Conservation (phyloP, 1,140 invertebrate species). For the Microplitis mediator region DNA sequence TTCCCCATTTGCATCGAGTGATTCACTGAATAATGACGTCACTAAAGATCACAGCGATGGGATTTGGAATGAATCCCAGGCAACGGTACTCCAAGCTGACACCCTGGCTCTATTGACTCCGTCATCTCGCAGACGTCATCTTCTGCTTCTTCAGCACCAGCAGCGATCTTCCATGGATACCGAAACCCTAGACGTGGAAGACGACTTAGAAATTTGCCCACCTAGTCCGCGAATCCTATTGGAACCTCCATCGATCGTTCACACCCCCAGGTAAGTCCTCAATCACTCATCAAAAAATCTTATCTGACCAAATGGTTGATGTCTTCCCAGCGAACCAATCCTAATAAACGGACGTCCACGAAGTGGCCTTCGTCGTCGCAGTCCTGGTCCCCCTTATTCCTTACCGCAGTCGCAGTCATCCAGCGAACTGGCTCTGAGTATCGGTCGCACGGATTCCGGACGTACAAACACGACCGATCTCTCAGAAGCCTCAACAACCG, state of each 20-base stretch:
- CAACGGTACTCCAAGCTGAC: slow-evolving; percentile 79
- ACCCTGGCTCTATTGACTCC: slow-evolving; percentile 73
- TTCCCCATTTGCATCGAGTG: slow-evolving; percentile 80
- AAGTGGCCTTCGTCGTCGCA: slow-evolving; percentile 51
- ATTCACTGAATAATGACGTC: slow-evolving; percentile 76
- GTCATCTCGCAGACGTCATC: slow-evolving; percentile 75
- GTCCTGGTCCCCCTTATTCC: slow-evolving; percentile 48
- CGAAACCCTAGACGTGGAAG: slow-evolving; percentile 75
- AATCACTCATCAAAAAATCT: slow-evolving; percentile 23
- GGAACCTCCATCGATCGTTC: slow-evolving; percentile 48
- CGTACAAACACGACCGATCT: slow-evolving; percentile 77
- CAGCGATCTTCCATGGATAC: slow-evolving; percentile 84
- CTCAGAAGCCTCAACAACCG: slow-evolving; percentile 84
- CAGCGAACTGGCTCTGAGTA: slow-evolving; percentile 57
- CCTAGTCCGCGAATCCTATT: slow-evolving; percentile 53
- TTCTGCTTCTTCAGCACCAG: slow-evolving; percentile 78
- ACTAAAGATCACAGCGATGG: slow-evolving; percentile 82
- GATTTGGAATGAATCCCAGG: slow-evolving; percentile 86
- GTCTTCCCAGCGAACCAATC: slow-evolving; percentile 13
- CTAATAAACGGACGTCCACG: slow-evolving; percentile 46
- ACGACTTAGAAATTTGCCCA: slow-evolving; percentile 64
- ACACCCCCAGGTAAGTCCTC: slow-evolving; percentile 43
- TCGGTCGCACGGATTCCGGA: slow-evolving; percentile 73
- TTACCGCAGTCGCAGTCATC: slow-evolving; percentile 59
- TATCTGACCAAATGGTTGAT: neutral